phyloP scores from a whole-genome alignment of 2,113 vertebrate species.

The Colaptes auratus region DNA sequence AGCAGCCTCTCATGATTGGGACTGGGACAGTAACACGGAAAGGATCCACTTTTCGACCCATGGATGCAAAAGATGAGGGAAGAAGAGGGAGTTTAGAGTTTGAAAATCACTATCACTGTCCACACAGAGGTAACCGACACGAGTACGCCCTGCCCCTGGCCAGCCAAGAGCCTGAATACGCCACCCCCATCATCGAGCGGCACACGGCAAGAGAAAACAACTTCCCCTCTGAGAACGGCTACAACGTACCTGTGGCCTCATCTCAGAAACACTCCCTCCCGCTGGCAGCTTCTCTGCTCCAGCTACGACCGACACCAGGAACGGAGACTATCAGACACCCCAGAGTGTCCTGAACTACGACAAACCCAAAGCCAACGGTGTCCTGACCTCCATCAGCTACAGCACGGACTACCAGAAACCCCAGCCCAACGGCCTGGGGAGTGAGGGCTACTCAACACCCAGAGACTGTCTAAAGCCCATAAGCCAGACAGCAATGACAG shows the following conservation, averaged over 20 bases:
- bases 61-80: slow-evolving; percentile 76
- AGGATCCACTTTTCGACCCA: slow-evolving; percentile 88
- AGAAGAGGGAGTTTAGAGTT: slow-evolving; percentile 34
- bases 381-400: not conserved
- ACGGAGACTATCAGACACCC: slow-evolving; percentile 76
- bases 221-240: slow-evolving; percentile 73
- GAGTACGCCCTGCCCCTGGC: slow-evolving; percentile 86
- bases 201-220: slow-evolving; percentile 71
- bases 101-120: slow-evolving; percentile 78
- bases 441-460: slow-evolving; percentile 78
- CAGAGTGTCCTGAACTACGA: slow-evolving; percentile 79
- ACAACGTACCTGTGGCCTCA: slow-evolving; percentile 73
- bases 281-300: slow-evolving; percentile 46
- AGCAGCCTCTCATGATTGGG: slow-evolving; percentile 86
- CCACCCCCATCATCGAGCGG: slow-evolving; percentile 87
- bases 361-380: slow-evolving; percentile 72
- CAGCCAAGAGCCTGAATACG: slow-evolving; percentile 83
- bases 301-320: slow-evolving; percentile 7
- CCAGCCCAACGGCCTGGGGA: not conserved
- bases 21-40: slow-evolving; percentile 82
- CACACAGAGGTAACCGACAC: slow-evolving; percentile 68
- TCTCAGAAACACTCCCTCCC: slow-evolving; percentile 73
- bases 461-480: slow-evolving; percentile 78
- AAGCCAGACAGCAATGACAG: slow-evolving; percentile 71
- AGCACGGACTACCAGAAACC: slow-evolving; percentile 73